Base-by-base conservation (phyloP, 2,797 vertebrate genomes). In the Enteromius viviparus region DNA sequence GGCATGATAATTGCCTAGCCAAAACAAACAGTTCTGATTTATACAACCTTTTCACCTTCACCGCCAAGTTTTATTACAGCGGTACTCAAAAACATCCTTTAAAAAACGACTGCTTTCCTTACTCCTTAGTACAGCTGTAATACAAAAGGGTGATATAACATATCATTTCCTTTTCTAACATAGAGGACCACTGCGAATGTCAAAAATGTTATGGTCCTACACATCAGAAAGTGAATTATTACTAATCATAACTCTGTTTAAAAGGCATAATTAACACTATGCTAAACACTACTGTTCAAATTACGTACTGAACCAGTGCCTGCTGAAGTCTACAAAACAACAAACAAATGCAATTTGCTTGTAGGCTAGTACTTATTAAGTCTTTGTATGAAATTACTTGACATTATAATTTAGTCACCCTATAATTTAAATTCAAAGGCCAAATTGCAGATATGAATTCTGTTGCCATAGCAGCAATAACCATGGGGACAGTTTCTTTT, bases 401-500 rank as follows among this genome's bases (percentile, higher is more conserved):
- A 80, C 58, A 53, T 86, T 83, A 75, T 76, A 83, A 69, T 80
- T 83, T 83, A 75, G 77, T 80, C 77, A 80, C 71, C 77, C 81
- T 78, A 51, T 70, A 76, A 82, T 69, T 79, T 80, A 58, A 79
- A 81, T 78, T 77, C 77, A 68, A 76, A 86, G 84, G 80, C 78
- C 74, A 83, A 82, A 85, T 42, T 79, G 77, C 51, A 58, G 60
- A 84, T 72, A 64, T 65, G 49, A 68, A 83, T 77, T 45, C 60
- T 26, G 87, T 88, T 88, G 80, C 86, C 68, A 85, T 83, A 82
- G 88, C 69, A 74, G 45, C 81, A 58, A 84, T 79, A 83, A 79
- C 85, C 76, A 83, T 85, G 58, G 76, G 42, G 70, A 76, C 80
- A 19, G 64, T 82, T 77, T 75, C 21, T 85, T 58, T 68, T 70